A percentile compares a stretch with the other conserved stretches of the same genome.
phyloP scores from a whole-genome alignment of 2,797 vertebrate species.

The Fratercula arctica region DNA sequence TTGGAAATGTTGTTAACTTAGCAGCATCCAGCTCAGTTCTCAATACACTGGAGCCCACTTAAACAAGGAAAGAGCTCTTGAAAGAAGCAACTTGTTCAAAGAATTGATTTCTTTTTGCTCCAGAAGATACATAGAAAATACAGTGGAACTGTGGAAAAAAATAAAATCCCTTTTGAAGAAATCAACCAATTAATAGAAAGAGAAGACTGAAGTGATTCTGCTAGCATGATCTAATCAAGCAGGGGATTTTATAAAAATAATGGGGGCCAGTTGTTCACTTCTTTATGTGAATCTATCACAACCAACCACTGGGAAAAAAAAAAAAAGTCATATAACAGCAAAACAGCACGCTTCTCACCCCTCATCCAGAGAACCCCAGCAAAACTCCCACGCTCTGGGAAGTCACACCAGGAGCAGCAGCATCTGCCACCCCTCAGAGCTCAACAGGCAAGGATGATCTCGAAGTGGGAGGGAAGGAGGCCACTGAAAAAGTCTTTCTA shows the following conservation, averaged over 20 bases:
- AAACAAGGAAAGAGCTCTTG: conserved; percentile 5
- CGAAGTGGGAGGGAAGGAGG: neutral
- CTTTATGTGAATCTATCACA: neutral
- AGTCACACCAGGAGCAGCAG: neutral
- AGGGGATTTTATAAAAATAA: conserved; percentile 1
- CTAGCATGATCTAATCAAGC: neutral
- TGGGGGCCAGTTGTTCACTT: neutral
- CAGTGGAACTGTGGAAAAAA: neutral
- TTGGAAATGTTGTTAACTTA: neutral
- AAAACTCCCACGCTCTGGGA: neutral
- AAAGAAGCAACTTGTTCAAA: conserved; percentile 28
- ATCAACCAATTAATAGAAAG: neutral
- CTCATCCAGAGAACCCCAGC: neutral
- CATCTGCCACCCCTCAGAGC: neutral
- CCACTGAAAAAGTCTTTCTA: neutral
- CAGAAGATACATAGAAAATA: neutral
- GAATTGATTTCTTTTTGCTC: conserved; percentile 6
- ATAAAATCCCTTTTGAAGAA: neutral
- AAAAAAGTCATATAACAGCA: neutral
- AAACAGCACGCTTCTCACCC: neutral
- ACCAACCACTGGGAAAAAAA: neutral
- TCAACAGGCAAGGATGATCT: neutral
- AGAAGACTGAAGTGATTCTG: neutral
- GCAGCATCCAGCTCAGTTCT: neutral
- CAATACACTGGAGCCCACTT: conserved; percentile 13